These are phyloP conservation scores for Pygocentrus nattereri DNA, from an alignment of 2,797 vertebrate species.

Conservation along the genomic window DNA sequence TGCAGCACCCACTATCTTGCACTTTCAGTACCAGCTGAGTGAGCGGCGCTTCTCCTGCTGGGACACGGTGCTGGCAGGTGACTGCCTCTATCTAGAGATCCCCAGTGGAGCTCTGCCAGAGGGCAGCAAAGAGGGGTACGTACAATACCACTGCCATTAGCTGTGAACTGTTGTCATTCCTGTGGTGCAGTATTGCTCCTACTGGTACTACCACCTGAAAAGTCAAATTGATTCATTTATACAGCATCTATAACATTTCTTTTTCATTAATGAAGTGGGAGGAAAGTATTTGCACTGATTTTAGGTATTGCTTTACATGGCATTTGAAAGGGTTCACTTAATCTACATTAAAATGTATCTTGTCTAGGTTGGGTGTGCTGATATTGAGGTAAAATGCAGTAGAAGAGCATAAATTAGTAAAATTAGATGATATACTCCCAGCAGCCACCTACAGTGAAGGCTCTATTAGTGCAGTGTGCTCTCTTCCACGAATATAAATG, in stretches of 20 bases:
- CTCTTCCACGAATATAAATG: background rate
- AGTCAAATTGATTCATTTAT: no score
- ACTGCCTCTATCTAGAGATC: slow-evolving; percentile 94
- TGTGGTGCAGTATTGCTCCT: background rate
- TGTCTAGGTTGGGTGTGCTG: no score
- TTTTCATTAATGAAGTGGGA: no score
- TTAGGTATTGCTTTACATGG: background rate
- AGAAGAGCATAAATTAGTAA: no score
- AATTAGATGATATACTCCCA: no score
- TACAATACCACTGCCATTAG: background rate
- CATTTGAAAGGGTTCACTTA: background rate
- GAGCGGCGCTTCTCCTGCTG: slow-evolving; percentile 90
- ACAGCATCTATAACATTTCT: background rate
- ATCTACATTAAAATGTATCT: no score
- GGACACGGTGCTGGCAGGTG: slow-evolving; percentile 89
- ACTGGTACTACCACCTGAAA: background rate
- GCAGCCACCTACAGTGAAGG: no score
- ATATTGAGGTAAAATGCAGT: no score
- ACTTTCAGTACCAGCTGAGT: slow-evolving; percentile 93
- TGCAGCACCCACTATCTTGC: slow-evolving; percentile 85
- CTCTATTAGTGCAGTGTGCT: background rate
- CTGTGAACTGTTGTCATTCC: background rate
- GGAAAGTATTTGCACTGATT: background rate
- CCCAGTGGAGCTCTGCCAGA: slow-evolving; percentile 89
- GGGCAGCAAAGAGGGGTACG: slow-evolving; percentile 97